A percentile compares a stretch with the other conserved stretches of the same genome.
phyloP scores from a whole-genome alignment of 2,113 vertebrate species.

The Lepus americanus region DNA sequence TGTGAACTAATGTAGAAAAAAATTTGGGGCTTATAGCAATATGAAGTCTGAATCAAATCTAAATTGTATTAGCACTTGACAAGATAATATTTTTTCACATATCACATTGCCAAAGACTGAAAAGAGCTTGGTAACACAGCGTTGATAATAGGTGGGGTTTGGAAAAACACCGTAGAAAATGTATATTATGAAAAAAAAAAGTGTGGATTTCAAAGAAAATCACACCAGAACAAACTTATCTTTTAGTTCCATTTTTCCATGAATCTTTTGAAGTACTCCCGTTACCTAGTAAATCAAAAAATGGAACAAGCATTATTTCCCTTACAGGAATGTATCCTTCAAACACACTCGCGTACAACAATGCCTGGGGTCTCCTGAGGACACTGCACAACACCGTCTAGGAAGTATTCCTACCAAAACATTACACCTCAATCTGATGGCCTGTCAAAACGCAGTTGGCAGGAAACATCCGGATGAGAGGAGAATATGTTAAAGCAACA shows the following conservation, averaged over 20 bases:
- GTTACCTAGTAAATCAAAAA: no score
- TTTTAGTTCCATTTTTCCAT: no score
- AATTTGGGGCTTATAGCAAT: neutral
- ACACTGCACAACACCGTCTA: neutral
- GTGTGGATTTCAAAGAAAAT: no score
- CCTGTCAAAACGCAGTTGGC: no score
- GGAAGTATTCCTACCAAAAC: neutral
- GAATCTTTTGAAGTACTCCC: no score
- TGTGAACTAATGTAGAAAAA: constrained; percentile 48
- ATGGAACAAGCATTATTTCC: neutral
- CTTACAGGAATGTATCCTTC: neutral
- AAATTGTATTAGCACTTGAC: constrained; percentile 46
- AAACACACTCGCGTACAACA: neutral
- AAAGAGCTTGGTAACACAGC: constrained; percentile 17
- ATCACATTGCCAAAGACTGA: constrained; percentile 38
- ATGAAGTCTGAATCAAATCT: constrained; percentile 41
- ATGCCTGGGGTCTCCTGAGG: neutral
- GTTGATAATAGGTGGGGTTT: neutral
- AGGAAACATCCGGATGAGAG: neutral
- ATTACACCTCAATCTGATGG: neutral
- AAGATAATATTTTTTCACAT: neutral
- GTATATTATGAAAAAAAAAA: no score
- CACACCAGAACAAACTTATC: no score
- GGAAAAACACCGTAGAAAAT: no score
- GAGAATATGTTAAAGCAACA: neutral